Evolutionary conservation across 2,113 vertebrate species (phyloP).

Genomic region (Toxotes chatareus): DNA sequence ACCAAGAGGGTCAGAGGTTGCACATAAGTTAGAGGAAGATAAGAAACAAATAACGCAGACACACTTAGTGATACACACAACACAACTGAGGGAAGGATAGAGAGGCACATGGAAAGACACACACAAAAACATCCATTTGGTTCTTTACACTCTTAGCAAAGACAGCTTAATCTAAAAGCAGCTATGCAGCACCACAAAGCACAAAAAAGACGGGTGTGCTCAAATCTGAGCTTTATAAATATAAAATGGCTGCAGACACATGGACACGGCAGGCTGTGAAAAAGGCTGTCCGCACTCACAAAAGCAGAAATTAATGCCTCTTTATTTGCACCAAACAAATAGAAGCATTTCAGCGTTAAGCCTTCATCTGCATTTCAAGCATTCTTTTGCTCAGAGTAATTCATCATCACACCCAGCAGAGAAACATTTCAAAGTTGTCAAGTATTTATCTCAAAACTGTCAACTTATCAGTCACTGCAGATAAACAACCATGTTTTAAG

Average conservation of each 20-base stretch:
- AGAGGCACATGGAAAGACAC: neutral
- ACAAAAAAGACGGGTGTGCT: conserved; percentile 32
- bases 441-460: conserved; percentile 37
- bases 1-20: conserved; percentile 49
- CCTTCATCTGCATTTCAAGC: conserved; percentile 51
- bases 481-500: conserved; percentile 43
- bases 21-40: conserved; percentile 33
- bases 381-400: conserved; percentile 34
- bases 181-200: conserved; percentile 7
- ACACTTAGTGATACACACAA: neutral
- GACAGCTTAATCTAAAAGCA: conserved; percentile 36
- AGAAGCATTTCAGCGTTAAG: conserved; percentile 7
- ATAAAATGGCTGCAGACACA: conserved; percentile 28
- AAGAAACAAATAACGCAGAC: conserved; percentile 39
- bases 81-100: neutral
- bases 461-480: conserved; percentile 48
- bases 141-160: conserved; percentile 18
- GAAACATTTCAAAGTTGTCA: conserved; percentile 19
- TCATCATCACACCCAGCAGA: conserved; percentile 37
- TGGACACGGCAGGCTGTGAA: conserved; percentile 13
- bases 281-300: neutral
- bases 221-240: conserved; percentile 26
- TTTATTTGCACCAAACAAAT: conserved; percentile 36
- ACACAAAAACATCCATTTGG: conserved; percentile 10
- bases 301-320: conserved; percentile 33